Evolutionary conservation across 23 tunicate species (phyloP).

Genomic region (Halocynthia roretzi): DNA sequence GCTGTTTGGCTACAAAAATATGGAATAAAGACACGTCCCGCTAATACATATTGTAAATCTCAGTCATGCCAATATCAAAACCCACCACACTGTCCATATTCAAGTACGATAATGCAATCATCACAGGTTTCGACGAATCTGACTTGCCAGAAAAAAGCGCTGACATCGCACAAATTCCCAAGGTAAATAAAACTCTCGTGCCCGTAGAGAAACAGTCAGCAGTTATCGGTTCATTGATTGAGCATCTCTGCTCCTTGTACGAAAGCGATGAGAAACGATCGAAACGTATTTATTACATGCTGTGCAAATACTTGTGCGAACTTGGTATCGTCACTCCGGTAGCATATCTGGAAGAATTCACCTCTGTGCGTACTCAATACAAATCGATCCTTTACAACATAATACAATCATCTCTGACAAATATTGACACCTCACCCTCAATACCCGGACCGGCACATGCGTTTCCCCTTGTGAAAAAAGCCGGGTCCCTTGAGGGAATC

Average conservation of each 20-base stretch:
- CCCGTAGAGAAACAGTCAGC: slow-evolving; percentile 27
- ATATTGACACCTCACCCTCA: slow-evolving; percentile 4
- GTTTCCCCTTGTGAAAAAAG: not conserved
- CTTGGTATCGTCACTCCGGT: slow-evolving; percentile 56
- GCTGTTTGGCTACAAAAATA: too few relatives aligned
- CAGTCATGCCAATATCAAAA: not conserved
- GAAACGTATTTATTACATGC: slow-evolving; percentile 26
- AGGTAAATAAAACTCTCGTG: not conserved
- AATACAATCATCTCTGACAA: slow-evolving; percentile 45
- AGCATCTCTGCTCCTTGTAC: slow-evolving; percentile 66
- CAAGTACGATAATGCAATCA: not conserved
- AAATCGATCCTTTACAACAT: slow-evolving; percentile 49
- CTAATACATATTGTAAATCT: too few relatives aligned
- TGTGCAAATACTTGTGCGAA: slow-evolving; percentile 49
- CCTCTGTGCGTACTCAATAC: slow-evolving; percentile 62
- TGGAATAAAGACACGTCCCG: too few relatives aligned
- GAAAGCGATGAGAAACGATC: slow-evolving; percentile 45
- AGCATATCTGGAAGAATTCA: slow-evolving; percentile 65
- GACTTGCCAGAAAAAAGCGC: slow-evolving; percentile 1
- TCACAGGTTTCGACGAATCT: not conserved
- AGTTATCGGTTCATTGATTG: slow-evolving; percentile 63
- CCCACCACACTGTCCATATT: slow-evolving; percentile 4
- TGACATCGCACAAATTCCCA: not conserved
- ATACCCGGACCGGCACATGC: not conserved
- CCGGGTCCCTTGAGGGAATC: not conserved